Evolutionary conservation across 2,113 vertebrate species (phyloP).

Genomic region (Lasiurus cinereus): DNA sequence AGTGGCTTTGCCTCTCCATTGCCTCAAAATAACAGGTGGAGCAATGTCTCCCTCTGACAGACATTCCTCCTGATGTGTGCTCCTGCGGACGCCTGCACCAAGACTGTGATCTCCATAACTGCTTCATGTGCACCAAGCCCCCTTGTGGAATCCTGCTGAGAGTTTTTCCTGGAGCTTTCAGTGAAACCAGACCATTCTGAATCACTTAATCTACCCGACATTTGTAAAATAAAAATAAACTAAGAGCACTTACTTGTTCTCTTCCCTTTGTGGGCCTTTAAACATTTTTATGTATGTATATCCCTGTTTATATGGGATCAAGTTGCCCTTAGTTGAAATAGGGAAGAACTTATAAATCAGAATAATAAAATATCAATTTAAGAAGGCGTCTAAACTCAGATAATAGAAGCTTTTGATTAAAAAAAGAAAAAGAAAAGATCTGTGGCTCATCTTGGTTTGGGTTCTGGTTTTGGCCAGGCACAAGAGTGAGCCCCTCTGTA

Average conservation of each 20-base stretch:
- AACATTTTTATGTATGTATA: not conserved
- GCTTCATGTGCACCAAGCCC: slow-evolving; percentile 93
- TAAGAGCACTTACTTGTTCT: slow-evolving; percentile 31
- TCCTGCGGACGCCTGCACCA: slow-evolving; percentile 90
- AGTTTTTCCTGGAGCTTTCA: slow-evolving; percentile 85
- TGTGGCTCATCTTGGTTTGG: slow-evolving; percentile 18
- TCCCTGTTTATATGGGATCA: slow-evolving; percentile 63
- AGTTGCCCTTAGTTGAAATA: slow-evolving; percentile 66
- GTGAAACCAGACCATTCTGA: slow-evolving; percentile 60
- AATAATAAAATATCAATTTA: slow-evolving; percentile 63
- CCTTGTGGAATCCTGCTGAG: slow-evolving; percentile 97
- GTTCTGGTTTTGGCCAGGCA: slow-evolving; percentile 68
- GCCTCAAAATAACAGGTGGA: slow-evolving; percentile 89
- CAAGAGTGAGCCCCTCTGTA: slow-evolving; percentile 30
- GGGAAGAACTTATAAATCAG: slow-evolving; percentile 66
- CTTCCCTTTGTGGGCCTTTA: slow-evolving; percentile 50
- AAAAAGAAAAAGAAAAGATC: not conserved
- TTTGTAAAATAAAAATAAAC: not conserved
- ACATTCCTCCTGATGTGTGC: slow-evolving; percentile 90
- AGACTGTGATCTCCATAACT: slow-evolving; percentile 92
- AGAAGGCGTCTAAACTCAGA: slow-evolving; percentile 64
- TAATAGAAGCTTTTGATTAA: slow-evolving; percentile 16
- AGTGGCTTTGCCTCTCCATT: slow-evolving; percentile 91
- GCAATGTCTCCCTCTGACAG: slow-evolving; percentile 88
- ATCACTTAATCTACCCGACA: not conserved